Evolutionary conservation across 2,797 vertebrate genomes (phyloP).

Genomic region (Allobates femoralis): DNA sequence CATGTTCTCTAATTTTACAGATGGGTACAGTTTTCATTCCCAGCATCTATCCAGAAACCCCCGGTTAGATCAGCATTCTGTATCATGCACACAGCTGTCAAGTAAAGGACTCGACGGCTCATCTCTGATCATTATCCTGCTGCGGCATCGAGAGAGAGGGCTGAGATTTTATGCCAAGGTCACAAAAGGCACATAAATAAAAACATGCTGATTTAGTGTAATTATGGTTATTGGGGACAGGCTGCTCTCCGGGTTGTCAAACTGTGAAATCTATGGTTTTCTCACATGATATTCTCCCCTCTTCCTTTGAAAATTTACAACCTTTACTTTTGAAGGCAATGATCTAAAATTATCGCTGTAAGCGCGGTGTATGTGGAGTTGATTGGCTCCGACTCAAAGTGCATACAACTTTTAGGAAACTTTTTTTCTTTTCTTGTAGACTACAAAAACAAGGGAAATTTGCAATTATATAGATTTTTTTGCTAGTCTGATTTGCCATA

Average conservation of each 20-base stretch:
- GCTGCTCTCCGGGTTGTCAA: conserved; percentile 1
- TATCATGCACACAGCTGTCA: conserved; percentile 4
- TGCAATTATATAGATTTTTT: neutral
- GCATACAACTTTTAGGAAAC: neutral
- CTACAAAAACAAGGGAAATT: neutral
- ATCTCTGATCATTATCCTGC: conserved; percentile 23
- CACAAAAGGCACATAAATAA: conserved; percentile 48
- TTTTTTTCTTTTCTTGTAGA: too few species aligned
- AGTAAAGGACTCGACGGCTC: neutral
- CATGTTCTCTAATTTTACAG: conserved; percentile 8
- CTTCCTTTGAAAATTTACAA: conserved; percentile 60
- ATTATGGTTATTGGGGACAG: conserved; percentile 18
- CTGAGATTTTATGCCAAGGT: conserved; percentile 36
- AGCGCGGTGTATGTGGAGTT: neutral
- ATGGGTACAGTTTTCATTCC: conserved; percentile 10
- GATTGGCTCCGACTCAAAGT: neutral
- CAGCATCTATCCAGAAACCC: neutral
- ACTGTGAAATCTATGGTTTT: conserved; percentile 39
- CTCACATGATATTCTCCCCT: conserved; percentile 47
- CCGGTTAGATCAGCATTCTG: conserved; percentile 20
- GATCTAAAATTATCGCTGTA: neutral
- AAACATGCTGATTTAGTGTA: conserved; percentile 36
- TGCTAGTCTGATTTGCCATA: neutral
- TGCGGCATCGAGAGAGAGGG: neutral
- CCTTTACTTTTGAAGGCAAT: conserved; percentile 13